Percentiles rank a stretch among this genome's conserved stretches.
Evolutionary conservation across 2,113 vertebrate species (phyloP).

Genomic region (Trichechus manatus): DNA sequence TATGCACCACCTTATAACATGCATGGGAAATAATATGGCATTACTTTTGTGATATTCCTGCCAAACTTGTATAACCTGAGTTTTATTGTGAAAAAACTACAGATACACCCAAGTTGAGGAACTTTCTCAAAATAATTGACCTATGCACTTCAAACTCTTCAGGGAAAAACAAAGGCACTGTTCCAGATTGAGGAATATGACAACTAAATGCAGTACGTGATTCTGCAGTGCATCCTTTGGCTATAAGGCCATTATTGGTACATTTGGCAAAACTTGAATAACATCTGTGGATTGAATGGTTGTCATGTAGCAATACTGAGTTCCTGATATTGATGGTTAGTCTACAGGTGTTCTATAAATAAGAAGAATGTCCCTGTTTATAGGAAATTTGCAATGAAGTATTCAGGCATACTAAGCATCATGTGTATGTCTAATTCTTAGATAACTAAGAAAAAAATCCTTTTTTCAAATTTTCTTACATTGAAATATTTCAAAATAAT

Average conservation of each 20-base stretch:
- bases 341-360: background rate
- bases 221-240: rapidly evolving
- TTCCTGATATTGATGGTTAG: background rate
- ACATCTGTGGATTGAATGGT: background rate
- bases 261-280: background rate
- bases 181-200: background rate
- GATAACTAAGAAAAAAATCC: background rate
- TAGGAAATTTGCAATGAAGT: background rate
- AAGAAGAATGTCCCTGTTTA: background rate
- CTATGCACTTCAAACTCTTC: background rate
- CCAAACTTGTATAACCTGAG: background rate
- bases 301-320: background rate
- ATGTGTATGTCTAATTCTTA: background rate
- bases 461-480: background rate
- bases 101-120: background rate
- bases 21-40: background rate
- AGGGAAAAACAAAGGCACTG: background rate
- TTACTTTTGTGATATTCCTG: background rate
- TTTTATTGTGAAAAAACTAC: background rate
- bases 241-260: background rate
- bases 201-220: background rate
- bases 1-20: too few species aligned
- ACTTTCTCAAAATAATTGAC: background rate
- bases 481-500: background rate
- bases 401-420: background rate